Percentiles rank a stretch among this genome's conserved stretches.
These are phyloP conservation scores for Crocidura indochinensis DNA, from an alignment of 2,797 vertebrate species.

Conservation along the genomic window DNA sequence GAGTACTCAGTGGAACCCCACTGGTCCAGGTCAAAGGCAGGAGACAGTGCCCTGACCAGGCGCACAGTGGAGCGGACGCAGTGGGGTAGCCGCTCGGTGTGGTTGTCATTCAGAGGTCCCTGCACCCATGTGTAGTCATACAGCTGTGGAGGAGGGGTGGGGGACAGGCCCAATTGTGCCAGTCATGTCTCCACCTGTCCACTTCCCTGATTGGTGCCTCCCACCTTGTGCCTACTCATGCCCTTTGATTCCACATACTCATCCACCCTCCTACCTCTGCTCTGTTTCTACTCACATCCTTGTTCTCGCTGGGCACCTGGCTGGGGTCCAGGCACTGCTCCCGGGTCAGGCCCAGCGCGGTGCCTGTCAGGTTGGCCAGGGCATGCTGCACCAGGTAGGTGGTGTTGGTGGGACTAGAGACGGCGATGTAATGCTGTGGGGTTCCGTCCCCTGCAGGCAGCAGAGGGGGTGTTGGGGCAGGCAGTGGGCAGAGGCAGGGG, in stretches of 20 bases:
- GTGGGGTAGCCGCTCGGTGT: conserved; percentile 87
- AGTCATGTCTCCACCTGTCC: not conserved
- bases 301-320: conserved; percentile 89
- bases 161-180: too few species aligned
- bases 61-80: conserved; percentile 92
- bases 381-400: conserved; percentile 92
- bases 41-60: conserved; percentile 92
- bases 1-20: conserved; percentile 94
- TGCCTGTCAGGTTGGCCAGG: conserved; percentile 95
- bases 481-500: not conserved
- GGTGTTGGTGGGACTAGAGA: conserved; percentile 88
- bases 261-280: not conserved
- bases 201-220: not conserved
- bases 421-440: conserved; percentile 94
- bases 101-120: conserved; percentile 90
- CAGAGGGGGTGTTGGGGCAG: not conserved
- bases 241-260: not conserved
- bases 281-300: conserved; percentile 90
- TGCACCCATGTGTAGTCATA: conserved; percentile 94
- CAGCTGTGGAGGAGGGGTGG: conserved; percentile 87
- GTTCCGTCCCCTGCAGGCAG: conserved; percentile 89
- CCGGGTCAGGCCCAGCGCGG: conserved; percentile 90
- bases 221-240: too few species aligned
- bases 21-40: conserved; percentile 94
- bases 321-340: conserved; percentile 92